phyloP scores from a whole-genome alignment of 2,888 invertebrate species.

The Tipula unca region DNA sequence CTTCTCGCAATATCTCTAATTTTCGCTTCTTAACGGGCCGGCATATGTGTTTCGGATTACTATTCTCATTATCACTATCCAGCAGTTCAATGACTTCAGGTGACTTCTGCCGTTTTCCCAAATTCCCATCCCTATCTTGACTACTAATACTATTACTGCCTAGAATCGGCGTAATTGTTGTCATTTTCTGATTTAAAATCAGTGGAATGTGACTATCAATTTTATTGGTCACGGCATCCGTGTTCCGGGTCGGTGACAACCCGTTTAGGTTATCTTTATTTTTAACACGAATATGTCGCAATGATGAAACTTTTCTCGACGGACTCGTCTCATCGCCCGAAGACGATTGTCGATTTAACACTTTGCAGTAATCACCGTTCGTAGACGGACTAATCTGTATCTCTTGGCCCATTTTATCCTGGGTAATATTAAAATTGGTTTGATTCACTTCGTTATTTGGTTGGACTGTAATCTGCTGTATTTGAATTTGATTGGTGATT shows the following conservation, averaged over 20 bases:
- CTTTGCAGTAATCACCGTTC: constrained; percentile 1
- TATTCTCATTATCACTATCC: constrained; percentile 27
- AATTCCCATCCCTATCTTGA: background rate
- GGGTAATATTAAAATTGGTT: constrained; percentile 25
- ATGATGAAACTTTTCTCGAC: constrained; percentile 19
- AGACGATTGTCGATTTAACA: constrained; percentile 19
- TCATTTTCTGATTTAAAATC: constrained; percentile 21
- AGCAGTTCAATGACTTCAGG: constrained; percentile 27
- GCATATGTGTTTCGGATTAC: background rate
- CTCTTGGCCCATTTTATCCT: constrained; percentile 25
- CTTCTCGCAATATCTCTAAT: constrained; percentile 63
- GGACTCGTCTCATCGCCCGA: constrained; percentile 17
- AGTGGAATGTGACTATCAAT: constrained; percentile 26
- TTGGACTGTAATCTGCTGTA: constrained; percentile 28
- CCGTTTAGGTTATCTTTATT: constrained; percentile 20
- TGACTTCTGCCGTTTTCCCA: constrained; percentile 20
- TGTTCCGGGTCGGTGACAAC: background rate
- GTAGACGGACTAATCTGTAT: constrained; percentile 24
- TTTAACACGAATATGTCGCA: constrained; percentile 25
- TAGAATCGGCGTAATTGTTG: constrained; percentile 26
- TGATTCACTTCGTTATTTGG: constrained; percentile 21
- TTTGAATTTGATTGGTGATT: constrained; percentile 28
- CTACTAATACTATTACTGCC: constrained; percentile 19
- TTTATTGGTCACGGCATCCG: background rate
- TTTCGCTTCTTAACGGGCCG: constrained; percentile 56